phyloP scores from a whole-genome alignment of 53 echinoderm and acorn worm genomes.

The Antedon mediterranea region DNA sequence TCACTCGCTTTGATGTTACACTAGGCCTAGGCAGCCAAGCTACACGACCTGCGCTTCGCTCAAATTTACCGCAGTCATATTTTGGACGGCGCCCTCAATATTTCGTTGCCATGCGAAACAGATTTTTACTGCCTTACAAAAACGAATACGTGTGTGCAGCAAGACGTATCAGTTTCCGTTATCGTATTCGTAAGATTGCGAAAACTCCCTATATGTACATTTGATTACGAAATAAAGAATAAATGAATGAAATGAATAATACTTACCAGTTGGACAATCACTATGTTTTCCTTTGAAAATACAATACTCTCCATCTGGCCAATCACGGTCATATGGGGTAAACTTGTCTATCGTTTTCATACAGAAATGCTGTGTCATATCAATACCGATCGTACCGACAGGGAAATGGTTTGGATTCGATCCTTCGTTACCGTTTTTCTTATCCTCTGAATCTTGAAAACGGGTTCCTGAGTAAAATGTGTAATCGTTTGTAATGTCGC shows the following conservation, averaged over 20 bases:
- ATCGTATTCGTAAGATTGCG: too few relatives aligned
- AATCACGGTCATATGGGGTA: conserved; percentile 2
- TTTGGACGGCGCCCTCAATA: too few relatives aligned
- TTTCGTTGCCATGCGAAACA: too few relatives aligned
- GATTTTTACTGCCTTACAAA: too few relatives aligned
- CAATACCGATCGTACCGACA: neutral
- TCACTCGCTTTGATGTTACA: too few relatives aligned
- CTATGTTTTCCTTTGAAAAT: conserved; percentile 19
- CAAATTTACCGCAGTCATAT: too few relatives aligned
- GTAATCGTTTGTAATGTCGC: neutral
- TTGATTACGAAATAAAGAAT: too few relatives aligned
- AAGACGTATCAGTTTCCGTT: too few relatives aligned
- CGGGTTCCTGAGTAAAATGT: conserved; percentile 27
- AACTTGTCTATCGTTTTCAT: conserved; percentile 27
- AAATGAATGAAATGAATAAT: neutral
- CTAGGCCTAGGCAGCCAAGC: too few relatives aligned
- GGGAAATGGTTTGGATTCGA: conserved; percentile 8
- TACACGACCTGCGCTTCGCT: too few relatives aligned
- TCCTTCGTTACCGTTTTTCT: conserved; percentile 18
- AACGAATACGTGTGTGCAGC: too few relatives aligned
- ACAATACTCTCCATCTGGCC: conserved; percentile 46
- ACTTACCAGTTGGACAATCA: conserved; percentile 23
- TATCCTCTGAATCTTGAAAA: conserved; percentile 15
- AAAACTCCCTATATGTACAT: too few relatives aligned
- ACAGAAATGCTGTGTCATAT: conserved; percentile 38